Evolutionary conservation across 1,140 invertebrate genomes (phyloP).

Genomic region (Eupristina koningsbergeri): DNA sequence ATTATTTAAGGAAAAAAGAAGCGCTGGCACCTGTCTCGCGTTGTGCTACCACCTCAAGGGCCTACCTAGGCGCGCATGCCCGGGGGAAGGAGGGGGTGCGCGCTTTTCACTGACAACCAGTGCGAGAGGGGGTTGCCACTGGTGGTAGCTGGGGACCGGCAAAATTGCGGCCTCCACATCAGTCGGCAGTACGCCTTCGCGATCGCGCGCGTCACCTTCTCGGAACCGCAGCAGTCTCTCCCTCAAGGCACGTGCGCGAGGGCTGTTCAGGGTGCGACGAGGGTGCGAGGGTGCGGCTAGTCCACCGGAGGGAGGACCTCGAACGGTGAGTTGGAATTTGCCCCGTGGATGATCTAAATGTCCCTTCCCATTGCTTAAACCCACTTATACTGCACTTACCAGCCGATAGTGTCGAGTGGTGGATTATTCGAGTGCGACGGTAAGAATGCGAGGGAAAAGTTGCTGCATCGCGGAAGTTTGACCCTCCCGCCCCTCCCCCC

Average conservation of each 20-base stretch:
- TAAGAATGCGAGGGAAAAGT: background rate
- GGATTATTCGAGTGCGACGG: background rate
- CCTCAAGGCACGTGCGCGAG: background rate
- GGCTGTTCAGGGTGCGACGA: too few species aligned
- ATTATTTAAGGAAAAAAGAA: background rate
- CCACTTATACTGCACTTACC: too few species aligned
- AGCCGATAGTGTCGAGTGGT: background rate
- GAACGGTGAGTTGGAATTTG: too few species aligned
- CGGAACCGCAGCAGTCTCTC: background rate
- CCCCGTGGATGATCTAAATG: too few species aligned
- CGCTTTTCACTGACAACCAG: slow-evolving; percentile 14
- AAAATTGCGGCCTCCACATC: slow-evolving; percentile 52
- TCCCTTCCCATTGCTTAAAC: too few species aligned
- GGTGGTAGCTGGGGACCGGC: slow-evolving; percentile 44
- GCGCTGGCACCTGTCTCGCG: background rate
- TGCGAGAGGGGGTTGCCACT: background rate
- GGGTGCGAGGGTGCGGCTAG: too few species aligned
- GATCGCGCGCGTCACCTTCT: slow-evolving; percentile 46
- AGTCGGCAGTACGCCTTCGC: slow-evolving; percentile 65
- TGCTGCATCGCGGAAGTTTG: background rate
- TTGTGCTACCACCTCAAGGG: background rate
- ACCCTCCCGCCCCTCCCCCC: too few species aligned
- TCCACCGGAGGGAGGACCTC: too few species aligned
- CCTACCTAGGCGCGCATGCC: slow-evolving; percentile 51
- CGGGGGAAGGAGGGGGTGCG: slow-evolving; percentile 47